Conservation (phyloP, 2,797 vertebrate genomes). For the Synanceia verrucosa region DNA sequence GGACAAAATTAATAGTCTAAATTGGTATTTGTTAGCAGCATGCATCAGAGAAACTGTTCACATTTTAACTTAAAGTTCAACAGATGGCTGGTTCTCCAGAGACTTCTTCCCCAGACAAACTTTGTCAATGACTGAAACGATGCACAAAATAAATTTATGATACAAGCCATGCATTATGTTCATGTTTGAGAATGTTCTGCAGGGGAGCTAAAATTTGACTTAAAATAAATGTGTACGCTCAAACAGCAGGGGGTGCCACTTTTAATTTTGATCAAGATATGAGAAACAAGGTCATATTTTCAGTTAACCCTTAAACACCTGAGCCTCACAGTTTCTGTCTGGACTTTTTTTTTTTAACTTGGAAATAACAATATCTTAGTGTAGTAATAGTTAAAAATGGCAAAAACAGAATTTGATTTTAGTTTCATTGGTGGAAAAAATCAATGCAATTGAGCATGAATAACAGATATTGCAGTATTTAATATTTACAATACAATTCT, state of each 20-base stretch:
- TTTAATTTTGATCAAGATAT: background rate
- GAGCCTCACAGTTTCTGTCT: no score
- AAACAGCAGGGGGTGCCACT: background rate
- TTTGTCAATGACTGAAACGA: background rate
- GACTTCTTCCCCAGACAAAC: background rate
- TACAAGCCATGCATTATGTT: background rate
- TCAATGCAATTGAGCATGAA: no score
- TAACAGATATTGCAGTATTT: no score
- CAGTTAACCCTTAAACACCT: no score
- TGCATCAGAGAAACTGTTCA: background rate
- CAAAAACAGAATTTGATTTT: no score
- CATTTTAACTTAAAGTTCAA: background rate
- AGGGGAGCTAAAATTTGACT: background rate
- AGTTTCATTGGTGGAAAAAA: no score
- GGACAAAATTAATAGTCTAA: background rate
- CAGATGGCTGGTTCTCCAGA: background rate
- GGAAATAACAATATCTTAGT: no score
- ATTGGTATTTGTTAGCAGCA: conserved; percentile 1
- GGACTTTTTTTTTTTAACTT: no score
- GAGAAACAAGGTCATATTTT: background rate
- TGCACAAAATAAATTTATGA: background rate
- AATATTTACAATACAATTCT: no score
- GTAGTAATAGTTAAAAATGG: no score
- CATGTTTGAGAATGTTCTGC: background rate
- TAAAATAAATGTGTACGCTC: background rate